These are phyloP conservation scores for Pristionchus arcanus DNA, from an alignment of 2,888 invertebrate species.

Conservation along the genomic window DNA sequence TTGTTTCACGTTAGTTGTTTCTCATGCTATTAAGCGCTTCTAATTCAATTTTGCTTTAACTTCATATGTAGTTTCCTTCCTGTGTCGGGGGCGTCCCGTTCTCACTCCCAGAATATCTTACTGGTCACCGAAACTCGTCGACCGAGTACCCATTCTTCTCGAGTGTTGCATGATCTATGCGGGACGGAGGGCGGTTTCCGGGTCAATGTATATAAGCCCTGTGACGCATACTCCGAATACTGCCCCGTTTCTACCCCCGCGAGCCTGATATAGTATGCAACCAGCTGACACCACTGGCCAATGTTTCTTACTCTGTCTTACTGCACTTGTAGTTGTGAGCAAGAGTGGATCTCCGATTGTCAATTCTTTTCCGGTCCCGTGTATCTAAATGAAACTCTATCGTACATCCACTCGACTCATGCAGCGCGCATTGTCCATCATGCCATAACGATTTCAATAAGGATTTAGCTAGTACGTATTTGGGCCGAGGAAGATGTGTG, in stretches of 20 bases:
- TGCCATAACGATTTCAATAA: no score
- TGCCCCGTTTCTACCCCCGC: not conserved
- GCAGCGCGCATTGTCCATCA: no score
- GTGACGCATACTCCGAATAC: not conserved
- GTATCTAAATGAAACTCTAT: no score
- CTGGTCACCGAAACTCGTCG: not conserved
- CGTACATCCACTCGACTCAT: no score
- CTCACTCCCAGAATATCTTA: not conserved
- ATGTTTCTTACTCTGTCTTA: no score
- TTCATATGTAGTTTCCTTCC: not conserved
- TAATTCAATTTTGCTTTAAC: not conserved
- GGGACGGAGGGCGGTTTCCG: not conserved
- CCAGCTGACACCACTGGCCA: not conserved
- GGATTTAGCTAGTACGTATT: no score
- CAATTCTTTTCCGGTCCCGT: no score
- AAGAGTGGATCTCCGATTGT: no score
- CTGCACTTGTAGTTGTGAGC: no score
- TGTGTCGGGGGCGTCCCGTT: not conserved
- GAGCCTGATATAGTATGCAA: not conserved
- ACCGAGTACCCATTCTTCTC: not conserved
- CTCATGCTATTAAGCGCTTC: not conserved
- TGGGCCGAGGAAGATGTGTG: not conserved
- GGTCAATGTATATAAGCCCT: not conserved
- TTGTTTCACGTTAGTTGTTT: not conserved
- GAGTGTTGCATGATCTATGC: conserved; percentile 24